A percentile compares a stretch with the other conserved stretches of the same genome.
These are phyloP conservation scores for Labeo calbasu DNA, from an alignment of 2,797 vertebrate genomes.

Conservation along the genomic window DNA sequence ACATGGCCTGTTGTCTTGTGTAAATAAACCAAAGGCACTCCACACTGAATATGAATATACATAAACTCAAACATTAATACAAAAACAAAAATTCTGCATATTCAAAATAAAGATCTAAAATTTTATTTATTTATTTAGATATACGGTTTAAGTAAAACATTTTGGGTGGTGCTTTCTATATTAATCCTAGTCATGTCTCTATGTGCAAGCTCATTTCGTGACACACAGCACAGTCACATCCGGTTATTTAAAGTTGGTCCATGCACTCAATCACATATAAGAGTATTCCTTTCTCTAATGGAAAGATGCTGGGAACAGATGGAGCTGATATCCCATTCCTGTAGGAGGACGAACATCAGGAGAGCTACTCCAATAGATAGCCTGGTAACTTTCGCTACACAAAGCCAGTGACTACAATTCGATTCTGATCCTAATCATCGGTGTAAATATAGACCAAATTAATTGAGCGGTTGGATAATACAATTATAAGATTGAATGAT, in stretches of 20 bases:
- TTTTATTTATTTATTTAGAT: too few species aligned
- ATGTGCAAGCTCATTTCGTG: neutral
- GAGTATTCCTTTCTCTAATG: conserved; percentile 3
- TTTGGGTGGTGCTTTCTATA: neutral
- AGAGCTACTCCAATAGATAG: conserved; percentile 14
- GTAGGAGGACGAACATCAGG: conserved; percentile 2
- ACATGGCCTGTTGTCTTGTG: conserved; percentile 4
- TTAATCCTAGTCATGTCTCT: neutral
- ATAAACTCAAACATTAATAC: neutral
- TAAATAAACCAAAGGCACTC: neutral
- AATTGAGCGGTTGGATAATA: conserved; percentile 81
- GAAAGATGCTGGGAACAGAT: conserved; percentile 28
- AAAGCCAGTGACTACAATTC: conserved; percentile 66
- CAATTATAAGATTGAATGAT: conserved; percentile 82
- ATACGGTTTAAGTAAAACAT: neutral
- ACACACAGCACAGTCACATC: neutral
- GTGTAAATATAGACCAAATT: conserved; percentile 83
- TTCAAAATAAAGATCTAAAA: neutral
- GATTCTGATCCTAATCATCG: conserved; percentile 73
- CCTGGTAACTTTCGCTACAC: conserved; percentile 64
- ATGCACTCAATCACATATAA: conserved; percentile 14
- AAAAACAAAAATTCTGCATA: neutral
- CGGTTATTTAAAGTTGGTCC: conserved; percentile 11
- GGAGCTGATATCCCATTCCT: conserved; percentile 2
- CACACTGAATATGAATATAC: neutral